Evolutionary conservation across 2,888 invertebrate genomes (phyloP).

Genomic region (Diplolepis rosae): DNA sequence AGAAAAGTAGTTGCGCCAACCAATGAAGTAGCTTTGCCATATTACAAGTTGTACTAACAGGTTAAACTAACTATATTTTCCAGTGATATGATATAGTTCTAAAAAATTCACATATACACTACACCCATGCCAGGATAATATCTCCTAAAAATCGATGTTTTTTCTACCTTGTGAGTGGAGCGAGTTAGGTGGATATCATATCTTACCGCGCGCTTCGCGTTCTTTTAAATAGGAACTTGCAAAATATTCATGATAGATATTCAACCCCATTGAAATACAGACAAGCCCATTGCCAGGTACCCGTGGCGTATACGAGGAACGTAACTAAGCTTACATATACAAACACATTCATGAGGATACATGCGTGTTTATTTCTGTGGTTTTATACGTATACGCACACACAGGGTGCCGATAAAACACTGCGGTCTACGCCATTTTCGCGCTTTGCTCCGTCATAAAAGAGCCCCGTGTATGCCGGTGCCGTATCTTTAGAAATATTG

Average conservation of each 20-base stretch:
- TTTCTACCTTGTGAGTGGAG: not conserved
- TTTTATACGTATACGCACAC: not conserved
- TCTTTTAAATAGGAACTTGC: slow-evolving; percentile 60
- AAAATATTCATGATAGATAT: slow-evolving; percentile 68
- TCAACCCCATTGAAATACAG: slow-evolving; percentile 60
- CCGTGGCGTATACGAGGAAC: slow-evolving; percentile 9
- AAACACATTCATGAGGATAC: not conserved
- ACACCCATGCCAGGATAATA: not conserved
- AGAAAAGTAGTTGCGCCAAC: no score
- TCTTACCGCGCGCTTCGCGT: slow-evolving; percentile 53
- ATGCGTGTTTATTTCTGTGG: slow-evolving; percentile 15
- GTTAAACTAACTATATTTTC: no score
- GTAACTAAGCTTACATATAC: slow-evolving; percentile 10
- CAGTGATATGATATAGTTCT: no score
- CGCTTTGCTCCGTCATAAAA: slow-evolving; percentile 64
- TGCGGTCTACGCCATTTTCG: slow-evolving; percentile 59
- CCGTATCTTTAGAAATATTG: slow-evolving; percentile 71
- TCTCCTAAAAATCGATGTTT: not conserved
- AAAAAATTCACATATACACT: no score
- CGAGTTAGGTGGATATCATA: slow-evolving; percentile 41
- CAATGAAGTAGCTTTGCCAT: no score
- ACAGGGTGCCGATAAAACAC: slow-evolving; percentile 49
- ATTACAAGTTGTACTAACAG: no score
- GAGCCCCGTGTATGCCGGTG: slow-evolving; percentile 54
- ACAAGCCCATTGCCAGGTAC: slow-evolving; percentile 38